Conservation (phyloP, 2,888 invertebrate species). For the Harpalus rufipes region DNA sequence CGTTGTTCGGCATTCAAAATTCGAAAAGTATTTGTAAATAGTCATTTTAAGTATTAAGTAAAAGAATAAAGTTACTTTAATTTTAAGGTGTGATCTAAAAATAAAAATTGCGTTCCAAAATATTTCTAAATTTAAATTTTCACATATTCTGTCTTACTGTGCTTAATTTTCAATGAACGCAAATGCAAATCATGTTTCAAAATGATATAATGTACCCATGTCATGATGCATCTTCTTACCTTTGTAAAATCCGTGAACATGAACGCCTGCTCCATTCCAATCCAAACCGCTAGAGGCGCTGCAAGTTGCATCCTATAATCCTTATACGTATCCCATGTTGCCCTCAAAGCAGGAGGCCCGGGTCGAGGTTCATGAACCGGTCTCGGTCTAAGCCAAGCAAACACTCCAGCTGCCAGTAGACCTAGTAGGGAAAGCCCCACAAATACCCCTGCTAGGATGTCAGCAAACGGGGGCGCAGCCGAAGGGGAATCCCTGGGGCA, state of each 20-base stretch:
- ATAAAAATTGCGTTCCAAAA: no score
- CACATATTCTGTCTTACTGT: no score
- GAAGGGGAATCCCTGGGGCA: conserved; percentile 75
- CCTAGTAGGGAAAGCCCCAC: conserved; percentile 77
- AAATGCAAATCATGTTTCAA: no score
- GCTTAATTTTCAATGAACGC: no score
- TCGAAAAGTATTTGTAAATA: no score
- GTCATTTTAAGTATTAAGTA: no score
- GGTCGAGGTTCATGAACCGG: conserved; percentile 77
- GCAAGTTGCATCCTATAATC: conserved; percentile 85
- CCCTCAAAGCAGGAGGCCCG: conserved; percentile 77
- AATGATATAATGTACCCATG: no score
- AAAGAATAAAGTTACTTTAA: no score
- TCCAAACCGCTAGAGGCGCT: conserved; percentile 88
- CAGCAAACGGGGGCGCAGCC: conserved; percentile 72
- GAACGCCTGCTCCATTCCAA: conserved; percentile 91
- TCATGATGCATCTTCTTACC: conserved; percentile 77
- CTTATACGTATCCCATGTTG: conserved; percentile 79
- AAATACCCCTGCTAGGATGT: conserved; percentile 76
- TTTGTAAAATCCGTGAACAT: conserved; percentile 90
- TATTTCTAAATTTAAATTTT: no score
- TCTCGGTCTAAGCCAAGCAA: conserved; percentile 78
- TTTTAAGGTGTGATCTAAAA: no score
- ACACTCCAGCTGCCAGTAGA: conserved; percentile 70
- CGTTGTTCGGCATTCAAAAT: no score